Base-by-base conservation (phyloP, 2,113 vertebrate genomes). In the Herpetotheres cachinnans region DNA sequence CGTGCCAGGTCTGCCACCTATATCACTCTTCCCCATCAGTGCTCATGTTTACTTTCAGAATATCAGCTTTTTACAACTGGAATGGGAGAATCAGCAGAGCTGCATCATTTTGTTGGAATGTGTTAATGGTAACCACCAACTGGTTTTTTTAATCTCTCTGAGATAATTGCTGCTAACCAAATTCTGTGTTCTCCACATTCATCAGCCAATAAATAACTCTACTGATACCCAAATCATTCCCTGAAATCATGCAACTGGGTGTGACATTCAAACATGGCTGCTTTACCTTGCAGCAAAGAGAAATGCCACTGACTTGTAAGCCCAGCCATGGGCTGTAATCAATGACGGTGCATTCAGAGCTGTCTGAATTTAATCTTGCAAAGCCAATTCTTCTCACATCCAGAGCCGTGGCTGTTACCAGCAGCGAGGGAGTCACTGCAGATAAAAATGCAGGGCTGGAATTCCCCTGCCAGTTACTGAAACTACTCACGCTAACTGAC, bases 191-290 rank as follows among this genome's bases (percentile, higher is more conserved):
- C 47, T 86, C 47, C 24, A 40, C 56, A 79, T 86, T 55, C 22
- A 91, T 34, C n/a, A 26, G 61, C 54, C 49, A 61, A 24, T 61
- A 67, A 61, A 21, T 42, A 67, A 27, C 36, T 40, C 27, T 59
- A 24, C 16, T 0, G 0, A 76, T 36, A 56, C 22, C 36, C n/a
- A 55, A 13, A 56, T 32, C 3, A 6, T 56, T 72, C 58, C 40
- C 32, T 56, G 49, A 65, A 56, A 63, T 50, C 0, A 0, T 49
- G 54, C 62, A 86, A 12, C 26, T 61, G 29, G 13, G 15, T 52
- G 58, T 52, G 52, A 59, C 24, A 42, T 72, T 72, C 32, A 80
- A 72, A 56, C 34, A n/a, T 12, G 44, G 63, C 56, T 65, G 56
- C 73, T 88, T 26, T 82, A 77, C 49, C 38, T 90, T 56, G 34